Evolutionary conservation across 2,113 vertebrate species (phyloP), one percentile per base, ranked within the genome.

Genomic region (Daboia siamensis): DNA sequence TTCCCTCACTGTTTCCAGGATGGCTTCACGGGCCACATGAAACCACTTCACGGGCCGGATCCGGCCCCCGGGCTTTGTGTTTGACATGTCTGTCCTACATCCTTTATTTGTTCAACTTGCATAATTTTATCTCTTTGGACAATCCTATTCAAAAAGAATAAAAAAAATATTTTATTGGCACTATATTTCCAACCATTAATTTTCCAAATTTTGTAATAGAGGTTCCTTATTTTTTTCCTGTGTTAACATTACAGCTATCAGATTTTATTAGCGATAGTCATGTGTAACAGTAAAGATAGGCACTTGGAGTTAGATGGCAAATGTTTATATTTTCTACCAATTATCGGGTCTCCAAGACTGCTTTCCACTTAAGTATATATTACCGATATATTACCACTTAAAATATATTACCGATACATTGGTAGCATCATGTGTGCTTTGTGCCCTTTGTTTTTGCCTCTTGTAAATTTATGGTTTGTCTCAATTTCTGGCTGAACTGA

Each of bases 401-500:
- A 44, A 85, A 48, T 56, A 4, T 46, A 57, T 86, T 69, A 51
- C n/a, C 5, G 23, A 15, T 44, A 24, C 20, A 5, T 24, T 2
- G 57, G 15, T 44, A 91, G 87, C 64, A 55, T 33, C 17, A 69
- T 91, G 9, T 90, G 48, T 93, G 69, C 9, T 5, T 4, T 80
- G 2, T 1, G 69, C 21, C 0, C 51, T 44, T n/a, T 90, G 54
- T n/a, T 39, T 0, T 0, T 39, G 52, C n/a, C 20, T 1, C 39
- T 52, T 86, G 21, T 54, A 93, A 57, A 54, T 86, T n/a, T 57
- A 59, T 12, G 69, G 5, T 46, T 55, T 86, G 64, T 46, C 59
- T 80, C 64, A 91, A 21, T 93, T 93, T 93, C 33, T 93, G 3
- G 51, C 93, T 94, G 69, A 95, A n/a, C 90, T 93, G 46, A 95